Evolutionary conservation across 2,797 vertebrate species (phyloP).

Genomic region (Xerus rutilus): DNA sequence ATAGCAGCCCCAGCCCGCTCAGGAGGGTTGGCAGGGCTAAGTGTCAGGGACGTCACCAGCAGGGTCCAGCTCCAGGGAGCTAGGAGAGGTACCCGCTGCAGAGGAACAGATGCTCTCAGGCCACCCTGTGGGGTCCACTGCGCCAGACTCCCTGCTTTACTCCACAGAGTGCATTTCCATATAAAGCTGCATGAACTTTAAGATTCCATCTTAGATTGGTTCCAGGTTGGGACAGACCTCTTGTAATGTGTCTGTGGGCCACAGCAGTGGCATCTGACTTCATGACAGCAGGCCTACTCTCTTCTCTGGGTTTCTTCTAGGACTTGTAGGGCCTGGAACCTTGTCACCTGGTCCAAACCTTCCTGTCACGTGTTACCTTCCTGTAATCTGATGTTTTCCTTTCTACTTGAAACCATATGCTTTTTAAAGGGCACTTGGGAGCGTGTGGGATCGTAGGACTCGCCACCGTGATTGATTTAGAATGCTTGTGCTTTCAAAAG

Average conservation of each 20-base stretch:
- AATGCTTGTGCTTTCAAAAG: background rate
- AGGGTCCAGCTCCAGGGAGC: too few relatives aligned
- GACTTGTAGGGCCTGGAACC: background rate
- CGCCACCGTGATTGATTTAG: background rate
- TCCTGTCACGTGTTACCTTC: background rate
- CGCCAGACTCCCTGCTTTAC: background rate
- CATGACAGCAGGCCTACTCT: too few relatives aligned
- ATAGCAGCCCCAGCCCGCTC: too few relatives aligned
- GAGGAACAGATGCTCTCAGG: background rate
- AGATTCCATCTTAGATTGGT: background rate
- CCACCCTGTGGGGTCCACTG: background rate
- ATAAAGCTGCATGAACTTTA: background rate
- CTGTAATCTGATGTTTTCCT: background rate
- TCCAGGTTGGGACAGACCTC: background rate
- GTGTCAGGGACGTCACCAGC: fast-evolving
- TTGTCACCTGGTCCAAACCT: background rate
- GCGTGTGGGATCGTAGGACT: background rate
- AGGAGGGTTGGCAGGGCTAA: background rate
- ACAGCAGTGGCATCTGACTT: background rate
- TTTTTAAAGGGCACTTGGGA: background rate
- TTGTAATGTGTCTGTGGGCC: background rate
- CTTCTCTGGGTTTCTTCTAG: background rate
- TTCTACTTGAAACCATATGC: background rate
- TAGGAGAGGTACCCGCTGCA: background rate
- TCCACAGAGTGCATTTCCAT: background rate